Percentiles rank a stretch among this genome's conserved stretches.
phyloP scores from a whole-genome alignment of 2,888 invertebrate species.

The Sycophila texana region DNA sequence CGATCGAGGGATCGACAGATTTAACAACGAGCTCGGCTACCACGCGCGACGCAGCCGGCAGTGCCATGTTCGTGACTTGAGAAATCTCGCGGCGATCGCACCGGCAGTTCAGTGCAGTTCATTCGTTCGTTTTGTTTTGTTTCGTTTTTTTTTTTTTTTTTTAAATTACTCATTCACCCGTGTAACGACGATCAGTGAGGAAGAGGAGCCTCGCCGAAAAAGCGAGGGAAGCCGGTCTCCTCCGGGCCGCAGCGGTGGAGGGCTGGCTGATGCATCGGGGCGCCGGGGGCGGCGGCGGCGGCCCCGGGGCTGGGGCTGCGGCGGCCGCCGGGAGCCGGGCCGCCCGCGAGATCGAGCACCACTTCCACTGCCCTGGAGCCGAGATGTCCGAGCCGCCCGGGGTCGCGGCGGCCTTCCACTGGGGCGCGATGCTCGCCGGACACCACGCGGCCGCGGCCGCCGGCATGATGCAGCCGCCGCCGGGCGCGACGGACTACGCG shows the following conservation, averaged over 20 bases:
- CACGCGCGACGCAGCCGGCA: not conserved
- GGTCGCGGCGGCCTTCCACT: slow-evolving; percentile 71
- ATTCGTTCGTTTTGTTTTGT: not conserved
- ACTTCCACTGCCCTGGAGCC: slow-evolving; percentile 79
- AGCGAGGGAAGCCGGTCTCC: slow-evolving; percentile 48
- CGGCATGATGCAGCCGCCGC: slow-evolving; percentile 80
- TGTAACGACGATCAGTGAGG: not conserved
- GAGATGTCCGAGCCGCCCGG: slow-evolving; percentile 79
- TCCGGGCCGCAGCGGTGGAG: slow-evolving; percentile 71
- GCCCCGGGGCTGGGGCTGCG: slow-evolving; percentile 77
- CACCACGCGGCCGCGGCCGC: slow-evolving; percentile 78
- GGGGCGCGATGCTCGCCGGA: slow-evolving; percentile 74
- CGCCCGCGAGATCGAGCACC: slow-evolving; percentile 78
- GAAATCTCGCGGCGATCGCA: not conserved
- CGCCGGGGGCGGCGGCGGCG: slow-evolving; percentile 82
- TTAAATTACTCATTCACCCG: too few relatives aligned
- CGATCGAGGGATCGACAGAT: not conserved
- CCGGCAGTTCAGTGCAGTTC: not conserved
- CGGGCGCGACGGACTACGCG: slow-evolving; percentile 75
- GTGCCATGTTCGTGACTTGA: not conserved
- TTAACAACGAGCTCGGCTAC: too few relatives aligned
- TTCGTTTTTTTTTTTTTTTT: too few relatives aligned
- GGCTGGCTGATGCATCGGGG: slow-evolving; percentile 86
- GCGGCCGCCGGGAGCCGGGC: slow-evolving; percentile 76
- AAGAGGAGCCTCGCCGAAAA: not conserved